Conservation (phyloP, 2,797 vertebrate species). For the Takifugu rubripes region DNA sequence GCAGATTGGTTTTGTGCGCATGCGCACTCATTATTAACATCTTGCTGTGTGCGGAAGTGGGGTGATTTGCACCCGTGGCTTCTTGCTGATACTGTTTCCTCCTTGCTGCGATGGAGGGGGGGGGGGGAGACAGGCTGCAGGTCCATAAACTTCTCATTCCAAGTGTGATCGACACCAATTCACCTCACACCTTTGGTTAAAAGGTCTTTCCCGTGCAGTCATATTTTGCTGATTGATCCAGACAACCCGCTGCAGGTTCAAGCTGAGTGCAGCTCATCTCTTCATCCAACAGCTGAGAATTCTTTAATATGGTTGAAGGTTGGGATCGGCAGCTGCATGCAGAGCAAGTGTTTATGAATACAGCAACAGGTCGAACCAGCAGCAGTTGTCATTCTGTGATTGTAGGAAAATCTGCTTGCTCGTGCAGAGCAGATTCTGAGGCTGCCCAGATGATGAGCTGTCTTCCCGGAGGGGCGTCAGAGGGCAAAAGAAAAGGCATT, state of each 20-base stretch:
- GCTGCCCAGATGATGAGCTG: slow-evolving; percentile 37
- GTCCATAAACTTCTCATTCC: slow-evolving; percentile 9
- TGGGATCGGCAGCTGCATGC: slow-evolving; percentile 38
- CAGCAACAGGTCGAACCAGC: slow-evolving; percentile 38
- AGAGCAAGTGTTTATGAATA: slow-evolving; percentile 47
- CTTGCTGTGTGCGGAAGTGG: no score
- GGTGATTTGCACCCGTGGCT: slow-evolving; percentile 4
- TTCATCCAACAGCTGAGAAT: slow-evolving; percentile 38
- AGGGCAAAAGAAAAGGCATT: slow-evolving; percentile 27
- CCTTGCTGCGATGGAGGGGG: not conserved
- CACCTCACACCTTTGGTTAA: slow-evolving; percentile 36
- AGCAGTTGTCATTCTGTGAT: slow-evolving; percentile 37
- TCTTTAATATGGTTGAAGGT: slow-evolving; percentile 43
- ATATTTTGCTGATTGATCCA: slow-evolving; percentile 31
- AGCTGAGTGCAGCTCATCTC: slow-evolving; percentile 47
- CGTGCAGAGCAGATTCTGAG: slow-evolving; percentile 30
- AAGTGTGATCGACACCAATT: slow-evolving; percentile 30
- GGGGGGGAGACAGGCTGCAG: not conserved
- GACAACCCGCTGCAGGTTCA: slow-evolving; percentile 51
- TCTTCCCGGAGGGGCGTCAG: slow-evolving; percentile 29
- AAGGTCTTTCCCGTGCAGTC: slow-evolving; percentile 44
- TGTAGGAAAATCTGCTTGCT: slow-evolving; percentile 34
- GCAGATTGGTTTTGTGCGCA: not conserved
- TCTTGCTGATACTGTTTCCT: no score
- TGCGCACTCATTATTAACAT: not conserved